phyloP scores from a whole-genome alignment of 1,140 invertebrate species.

The Drosophila gunungcola region DNA sequence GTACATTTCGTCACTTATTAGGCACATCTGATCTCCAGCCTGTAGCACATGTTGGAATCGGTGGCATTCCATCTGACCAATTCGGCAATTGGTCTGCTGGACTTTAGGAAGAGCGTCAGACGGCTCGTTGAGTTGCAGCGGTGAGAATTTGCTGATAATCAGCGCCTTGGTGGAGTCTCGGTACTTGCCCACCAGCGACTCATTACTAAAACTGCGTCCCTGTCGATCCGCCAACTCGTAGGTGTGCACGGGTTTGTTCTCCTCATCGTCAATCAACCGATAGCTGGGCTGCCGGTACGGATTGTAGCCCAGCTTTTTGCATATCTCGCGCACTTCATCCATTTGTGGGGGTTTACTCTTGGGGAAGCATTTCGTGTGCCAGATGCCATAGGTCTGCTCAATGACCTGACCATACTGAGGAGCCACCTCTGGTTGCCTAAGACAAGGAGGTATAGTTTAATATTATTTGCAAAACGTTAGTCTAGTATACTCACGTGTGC shows the following conservation, averaged over 20 bases:
- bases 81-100: constrained; percentile 77
- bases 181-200: constrained; percentile 62
- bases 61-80: constrained; percentile 74
- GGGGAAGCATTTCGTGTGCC: constrained; percentile 87
- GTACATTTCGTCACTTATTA: constrained; percentile 9
- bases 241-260: constrained; percentile 64
- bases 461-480: not conserved
- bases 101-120: constrained; percentile 79
- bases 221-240: constrained; percentile 59
- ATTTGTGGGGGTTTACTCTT: constrained; percentile 69
- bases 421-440: constrained; percentile 31
- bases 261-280: constrained; percentile 71
- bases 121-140: constrained; percentile 71
- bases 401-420: constrained; percentile 86
- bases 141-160: constrained; percentile 80
- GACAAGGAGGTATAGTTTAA: constrained; percentile 10
- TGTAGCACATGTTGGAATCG: constrained; percentile 71
- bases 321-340: constrained; percentile 84
- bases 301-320: constrained; percentile 84
- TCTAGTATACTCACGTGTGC: constrained; percentile 19
- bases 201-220: constrained; percentile 67
- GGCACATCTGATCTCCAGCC: constrained; percentile 75
- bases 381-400: constrained; percentile 86
- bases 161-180: constrained; percentile 72
- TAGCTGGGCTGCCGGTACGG: constrained; percentile 72